phyloP scores from a whole-genome alignment of 1,140 invertebrate species.

The Eulimnadia texana region DNA sequence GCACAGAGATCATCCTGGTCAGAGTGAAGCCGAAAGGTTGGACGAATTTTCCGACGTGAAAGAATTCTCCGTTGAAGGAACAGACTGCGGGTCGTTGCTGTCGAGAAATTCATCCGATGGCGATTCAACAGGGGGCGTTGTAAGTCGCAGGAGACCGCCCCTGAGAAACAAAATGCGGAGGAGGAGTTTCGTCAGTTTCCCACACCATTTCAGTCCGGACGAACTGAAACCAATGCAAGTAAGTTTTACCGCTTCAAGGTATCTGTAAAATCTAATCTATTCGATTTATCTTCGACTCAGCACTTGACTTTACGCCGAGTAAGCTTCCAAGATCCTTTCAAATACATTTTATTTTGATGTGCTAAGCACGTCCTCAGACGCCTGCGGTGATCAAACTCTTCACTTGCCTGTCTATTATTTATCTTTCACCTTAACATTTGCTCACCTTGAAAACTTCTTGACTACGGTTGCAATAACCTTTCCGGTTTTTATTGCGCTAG shows the following conservation, averaged over 20 bases:
- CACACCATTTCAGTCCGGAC: conserved; percentile 46
- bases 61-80: conserved; percentile 15
- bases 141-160: conserved; percentile 21
- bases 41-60: not conserved
- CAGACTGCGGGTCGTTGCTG: conserved; percentile 32
- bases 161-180: conserved; percentile 31
- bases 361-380: not conserved
- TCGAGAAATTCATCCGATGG: conserved; percentile 31
- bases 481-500: too few relatives aligned
- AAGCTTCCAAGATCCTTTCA: not conserved
- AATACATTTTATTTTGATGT: not conserved
- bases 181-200: conserved; percentile 29
- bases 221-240: conserved; percentile 48
- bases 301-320: not conserved
- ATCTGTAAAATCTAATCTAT: not conserved
- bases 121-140: conserved; percentile 22
- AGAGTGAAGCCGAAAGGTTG: not conserved
- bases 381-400: not conserved
- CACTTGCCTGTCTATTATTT: not conserved
- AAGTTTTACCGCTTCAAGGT: conserved; percentile 8
- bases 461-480: too few relatives aligned
- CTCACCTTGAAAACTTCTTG: too few relatives aligned
- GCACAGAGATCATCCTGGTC: not conserved
- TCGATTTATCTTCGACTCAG: not conserved
- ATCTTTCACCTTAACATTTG: not conserved